phyloP scores from a whole-genome alignment of 2,113 vertebrate genomes.

The Capreolus pygargus region DNA sequence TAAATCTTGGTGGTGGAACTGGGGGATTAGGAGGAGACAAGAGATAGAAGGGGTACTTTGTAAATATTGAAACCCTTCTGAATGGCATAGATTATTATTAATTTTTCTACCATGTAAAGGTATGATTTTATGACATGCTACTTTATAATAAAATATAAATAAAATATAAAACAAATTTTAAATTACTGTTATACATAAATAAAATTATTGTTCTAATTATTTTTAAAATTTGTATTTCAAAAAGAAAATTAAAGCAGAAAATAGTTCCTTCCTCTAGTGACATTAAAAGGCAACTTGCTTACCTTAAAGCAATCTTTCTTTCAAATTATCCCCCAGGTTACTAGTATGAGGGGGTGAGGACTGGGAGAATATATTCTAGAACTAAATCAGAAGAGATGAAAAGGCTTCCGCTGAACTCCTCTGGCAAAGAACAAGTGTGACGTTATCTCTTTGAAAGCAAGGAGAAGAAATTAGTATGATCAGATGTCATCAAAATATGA shows the following conservation, averaged over 20 bases:
- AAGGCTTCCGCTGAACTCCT: neutral
- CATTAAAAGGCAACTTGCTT: neutral
- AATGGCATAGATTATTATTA: neutral
- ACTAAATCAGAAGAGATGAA: slow-evolving; percentile 18
- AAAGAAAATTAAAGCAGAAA: neutral
- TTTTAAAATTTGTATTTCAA: neutral
- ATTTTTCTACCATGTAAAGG: neutral
- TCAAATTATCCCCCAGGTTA: neutral
- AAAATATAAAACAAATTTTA: neutral
- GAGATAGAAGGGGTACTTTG: neutral
- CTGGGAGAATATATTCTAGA: neutral
- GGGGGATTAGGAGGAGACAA: neutral
- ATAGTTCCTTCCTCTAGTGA: neutral
- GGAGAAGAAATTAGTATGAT: neutral
- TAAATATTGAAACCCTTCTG: neutral
- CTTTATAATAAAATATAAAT: slow-evolving; percentile 5
- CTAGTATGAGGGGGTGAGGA: neutral
- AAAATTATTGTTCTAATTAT: neutral
- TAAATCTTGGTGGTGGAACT: neutral
- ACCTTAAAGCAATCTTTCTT: slow-evolving; percentile 21
- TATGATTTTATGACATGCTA: neutral
- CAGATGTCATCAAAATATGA: neutral
- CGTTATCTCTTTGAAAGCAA: slow-evolving; percentile 6
- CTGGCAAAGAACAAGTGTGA: neutral
- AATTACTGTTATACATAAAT: neutral